Percentiles rank a stretch among this genome's conserved stretches.
These are phyloP conservation scores for Cyphomyrus discorhynchus DNA, from an alignment of 2,113 vertebrate species.

Conservation along the genomic window DNA sequence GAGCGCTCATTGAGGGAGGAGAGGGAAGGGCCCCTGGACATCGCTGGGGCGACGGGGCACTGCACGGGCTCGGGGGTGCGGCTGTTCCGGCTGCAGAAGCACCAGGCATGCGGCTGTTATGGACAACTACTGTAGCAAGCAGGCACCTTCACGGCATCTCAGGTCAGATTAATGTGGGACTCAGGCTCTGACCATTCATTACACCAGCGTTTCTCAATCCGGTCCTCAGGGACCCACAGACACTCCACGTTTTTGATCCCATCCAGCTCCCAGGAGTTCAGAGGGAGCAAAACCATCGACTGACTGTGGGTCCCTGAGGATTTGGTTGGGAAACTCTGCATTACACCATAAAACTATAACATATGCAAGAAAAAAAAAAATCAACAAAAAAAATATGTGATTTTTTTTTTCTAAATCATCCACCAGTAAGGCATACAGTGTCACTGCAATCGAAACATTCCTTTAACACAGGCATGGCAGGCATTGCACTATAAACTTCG, in stretches of 20 bases:
- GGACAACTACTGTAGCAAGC: not conserved
- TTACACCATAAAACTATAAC: not conserved
- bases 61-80: conserved; percentile 19
- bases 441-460: not conserved
- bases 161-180: not conserved
- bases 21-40: conserved; percentile 14
- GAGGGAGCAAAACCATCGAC: not conserved
- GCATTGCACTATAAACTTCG: not conserved
- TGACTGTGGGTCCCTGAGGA: not conserved
- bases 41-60: conserved; percentile 21
- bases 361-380: not conserved
- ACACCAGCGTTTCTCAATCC: not conserved
- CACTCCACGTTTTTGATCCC: not conserved
- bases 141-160: not conserved
- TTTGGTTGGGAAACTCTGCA: not conserved
- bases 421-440: not conserved
- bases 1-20: conserved; percentile 27
- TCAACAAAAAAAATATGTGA: not conserved
- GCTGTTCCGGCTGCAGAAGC: not conserved
- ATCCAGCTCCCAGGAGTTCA: not conserved
- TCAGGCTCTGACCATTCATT: not conserved
- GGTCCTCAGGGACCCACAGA: not conserved
- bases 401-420: not conserved
- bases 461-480: not conserved
- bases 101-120: not conserved